Conservation (phyloP, 1,140 invertebrate species). For the Pachypsylla venusta region DNA sequence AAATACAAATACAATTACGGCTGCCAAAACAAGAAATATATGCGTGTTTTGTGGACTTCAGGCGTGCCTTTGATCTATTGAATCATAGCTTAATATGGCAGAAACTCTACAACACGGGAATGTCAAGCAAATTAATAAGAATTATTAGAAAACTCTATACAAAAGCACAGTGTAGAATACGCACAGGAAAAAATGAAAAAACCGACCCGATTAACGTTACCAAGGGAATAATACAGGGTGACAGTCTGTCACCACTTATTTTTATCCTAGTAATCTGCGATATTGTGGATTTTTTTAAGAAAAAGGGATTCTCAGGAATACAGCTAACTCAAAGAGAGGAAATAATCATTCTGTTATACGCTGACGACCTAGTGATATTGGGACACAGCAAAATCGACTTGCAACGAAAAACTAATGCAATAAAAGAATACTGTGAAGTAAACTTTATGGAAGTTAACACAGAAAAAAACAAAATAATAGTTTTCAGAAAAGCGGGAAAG, state of each 20-base stretch:
- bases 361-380: background rate
- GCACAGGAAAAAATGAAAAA: background rate
- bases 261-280: background rate
- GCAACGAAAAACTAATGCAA: background rate
- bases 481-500: background rate
- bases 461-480: background rate
- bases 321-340: background rate
- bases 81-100: background rate
- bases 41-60: no score
- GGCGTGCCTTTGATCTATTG: background rate
- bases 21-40: background rate
- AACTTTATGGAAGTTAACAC: background rate
- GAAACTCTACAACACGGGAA: background rate
- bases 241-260: background rate
- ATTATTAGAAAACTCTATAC: background rate
- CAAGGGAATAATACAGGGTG: background rate
- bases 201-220: background rate
- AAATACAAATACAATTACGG: constrained; percentile 18
- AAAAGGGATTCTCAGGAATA: background rate
- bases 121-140: background rate
- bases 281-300: background rate
- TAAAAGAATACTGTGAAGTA: background rate
- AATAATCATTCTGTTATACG: background rate
- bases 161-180: background rate
- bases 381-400: background rate